A percentile compares a stretch with the other conserved stretches of the same genome.
phyloP scores from a whole-genome alignment of 1,140 invertebrate genomes.

The Apis laboriosa region DNA sequence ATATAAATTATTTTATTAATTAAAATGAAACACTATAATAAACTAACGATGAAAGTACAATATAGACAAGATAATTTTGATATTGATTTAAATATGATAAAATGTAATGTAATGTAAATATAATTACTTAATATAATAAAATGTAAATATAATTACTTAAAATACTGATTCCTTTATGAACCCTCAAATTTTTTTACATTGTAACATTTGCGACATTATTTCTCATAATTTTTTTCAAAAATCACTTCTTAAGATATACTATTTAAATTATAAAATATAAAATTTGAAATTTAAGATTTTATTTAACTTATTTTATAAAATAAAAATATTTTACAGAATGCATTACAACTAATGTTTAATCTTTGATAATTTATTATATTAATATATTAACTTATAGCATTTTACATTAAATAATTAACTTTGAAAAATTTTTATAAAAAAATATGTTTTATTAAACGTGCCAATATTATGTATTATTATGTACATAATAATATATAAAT shows the following conservation, averaged over 20 bases:
- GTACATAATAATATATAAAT: background rate
- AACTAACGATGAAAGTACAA: constrained; percentile 2
- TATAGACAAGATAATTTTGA: background rate
- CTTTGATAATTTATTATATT: background rate
- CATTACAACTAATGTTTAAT: background rate
- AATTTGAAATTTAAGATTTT: background rate
- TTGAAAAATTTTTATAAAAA: background rate
- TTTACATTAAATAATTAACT: background rate
- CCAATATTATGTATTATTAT: background rate
- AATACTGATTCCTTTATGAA: background rate
- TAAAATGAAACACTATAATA: constrained; percentile 17
- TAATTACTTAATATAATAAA: background rate
- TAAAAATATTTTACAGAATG: background rate
- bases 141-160: background rate
- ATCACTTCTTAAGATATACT: background rate
- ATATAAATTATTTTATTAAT: background rate
- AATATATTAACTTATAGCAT: background rate
- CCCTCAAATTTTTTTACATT: no score
- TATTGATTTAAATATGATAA: background rate
- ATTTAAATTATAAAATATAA: background rate
- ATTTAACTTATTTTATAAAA: background rate
- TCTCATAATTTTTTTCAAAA: background rate
- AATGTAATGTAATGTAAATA: no score
- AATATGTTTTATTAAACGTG: no score
- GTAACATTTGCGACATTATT: background rate